phyloP scores from a whole-genome alignment of 64 coral and sea anemone genomes.

The Exaiptasia diaphana region DNA sequence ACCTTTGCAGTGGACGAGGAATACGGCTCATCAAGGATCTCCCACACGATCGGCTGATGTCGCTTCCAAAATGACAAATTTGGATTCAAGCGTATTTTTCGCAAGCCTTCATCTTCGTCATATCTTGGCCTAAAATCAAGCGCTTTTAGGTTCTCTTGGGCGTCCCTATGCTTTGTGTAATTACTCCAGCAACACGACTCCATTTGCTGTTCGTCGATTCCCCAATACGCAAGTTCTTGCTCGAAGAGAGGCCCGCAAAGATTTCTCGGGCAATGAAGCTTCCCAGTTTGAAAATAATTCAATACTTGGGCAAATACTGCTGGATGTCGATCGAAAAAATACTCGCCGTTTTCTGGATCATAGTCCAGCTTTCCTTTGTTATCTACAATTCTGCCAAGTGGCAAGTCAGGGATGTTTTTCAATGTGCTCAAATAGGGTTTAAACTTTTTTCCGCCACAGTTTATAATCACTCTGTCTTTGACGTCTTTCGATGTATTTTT shows the following conservation, averaged over 20 bases:
- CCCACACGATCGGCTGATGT: slow-evolving; percentile 90
- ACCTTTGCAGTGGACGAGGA: slow-evolving; percentile 93
- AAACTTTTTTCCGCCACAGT: slow-evolving; percentile 84
- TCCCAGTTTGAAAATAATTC: slow-evolving; percentile 97
- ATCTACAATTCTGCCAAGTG: slow-evolving; percentile 73
- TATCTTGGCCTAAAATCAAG: slow-evolving; percentile 90
- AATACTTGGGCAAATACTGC: slow-evolving; percentile 91
- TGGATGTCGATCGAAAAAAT: slow-evolving; percentile 98
- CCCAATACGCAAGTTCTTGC: slow-evolving; percentile 93
- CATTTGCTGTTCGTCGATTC: slow-evolving; percentile 96
- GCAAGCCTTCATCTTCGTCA: slow-evolving; percentile 9
- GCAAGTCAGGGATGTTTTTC: slow-evolving; percentile 86
- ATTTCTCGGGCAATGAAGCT: slow-evolving; percentile 82
- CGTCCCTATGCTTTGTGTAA: slow-evolving; percentile 95
- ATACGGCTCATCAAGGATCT: slow-evolving; percentile 92
- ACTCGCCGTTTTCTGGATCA: slow-evolving; percentile 85
- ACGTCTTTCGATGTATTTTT: slow-evolving; percentile 53
- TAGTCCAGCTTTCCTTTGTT: slow-evolving; percentile 86
- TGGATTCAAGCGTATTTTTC: slow-evolving; percentile 17
- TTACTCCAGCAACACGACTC: slow-evolving; percentile 96
- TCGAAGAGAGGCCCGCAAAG: slow-evolving; percentile 91
- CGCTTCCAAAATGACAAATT: slow-evolving; percentile 65
- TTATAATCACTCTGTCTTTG: slow-evolving; percentile 72
- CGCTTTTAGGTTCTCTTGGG: slow-evolving; percentile 88
- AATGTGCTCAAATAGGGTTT: slow-evolving; percentile 88